Base-by-base conservation (phyloP, 2,888 invertebrate genomes). In the Caenorhabditis plicata region DNA sequence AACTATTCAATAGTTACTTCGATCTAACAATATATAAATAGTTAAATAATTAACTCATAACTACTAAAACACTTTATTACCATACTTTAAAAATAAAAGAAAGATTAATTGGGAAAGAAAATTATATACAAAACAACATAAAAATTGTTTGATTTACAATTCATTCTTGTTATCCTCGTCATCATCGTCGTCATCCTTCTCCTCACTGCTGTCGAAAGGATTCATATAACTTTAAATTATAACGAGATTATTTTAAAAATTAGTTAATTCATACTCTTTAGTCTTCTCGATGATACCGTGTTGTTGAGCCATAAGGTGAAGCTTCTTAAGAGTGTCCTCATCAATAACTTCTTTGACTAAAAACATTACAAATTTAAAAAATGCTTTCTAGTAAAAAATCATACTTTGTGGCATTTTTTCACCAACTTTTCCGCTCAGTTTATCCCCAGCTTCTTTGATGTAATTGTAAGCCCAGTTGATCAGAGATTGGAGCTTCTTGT, bases 401-500 rank as follows among this genome's bases (percentile, higher is more conserved):
- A n/a, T n/a, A n/a, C n/a, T n/a, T n/a, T 26, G 3, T 3, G 4
- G 5, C 8, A 29, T 22, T 4, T 7, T 29, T 27, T 29, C 22
- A 26, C 22, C 19, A 17, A 4, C 4, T 40, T 20, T n/a, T 5
- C 8, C 2, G 25, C 23, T 22, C 15, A 4, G 15, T 20, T 40
- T 9, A 27, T 39, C 27, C 54, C 61, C 66, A 20, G 56, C 61
- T 39, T 57, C 40, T 5, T 43, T 55, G 5, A 51, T 46, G 33
- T 62, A 68, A 20, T 64, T 58, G 49, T 47, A 64, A 4, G 62
- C 64, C 64, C 64, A 64, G 9, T 62, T 57, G 31, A 64, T 31
- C 13, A 58, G 17, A 9, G 64, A 58, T 29, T 62, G 61, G 44
- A 68, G 40, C 35, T 64, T 68, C 15, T 64, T 35, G 36, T 68